Percentiles rank a stretch among this genome's conserved stretches.
These are phyloP conservation scores for Steinernema hermaphroditum DNA, from an alignment of 2,888 invertebrate species.

Conservation along the genomic window DNA sequence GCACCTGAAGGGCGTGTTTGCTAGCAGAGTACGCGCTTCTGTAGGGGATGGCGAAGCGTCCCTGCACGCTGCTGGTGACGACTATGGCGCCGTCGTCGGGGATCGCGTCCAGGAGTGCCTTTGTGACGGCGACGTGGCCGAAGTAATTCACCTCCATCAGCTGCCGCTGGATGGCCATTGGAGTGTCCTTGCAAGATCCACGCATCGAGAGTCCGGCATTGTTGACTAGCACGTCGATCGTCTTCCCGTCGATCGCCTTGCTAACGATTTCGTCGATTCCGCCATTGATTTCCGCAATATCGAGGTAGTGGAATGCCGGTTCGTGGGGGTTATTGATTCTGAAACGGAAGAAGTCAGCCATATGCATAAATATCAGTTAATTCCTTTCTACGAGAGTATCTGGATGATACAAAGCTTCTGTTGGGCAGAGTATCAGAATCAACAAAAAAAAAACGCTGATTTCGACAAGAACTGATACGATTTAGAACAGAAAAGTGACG, in stretches of 20 bases:
- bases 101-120: slow-evolving; percentile 74
- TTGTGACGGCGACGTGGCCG: slow-evolving; percentile 85
- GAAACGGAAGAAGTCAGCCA: background rate
- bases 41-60: slow-evolving; percentile 84
- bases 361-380: too few species aligned
- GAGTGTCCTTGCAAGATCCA: slow-evolving; percentile 53
- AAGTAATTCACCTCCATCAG: slow-evolving; percentile 81
- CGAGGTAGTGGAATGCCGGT: slow-evolving; percentile 60
- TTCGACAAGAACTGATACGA: too few species aligned
- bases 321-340: slow-evolving; percentile 46
- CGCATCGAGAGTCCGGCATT: slow-evolving; percentile 60
- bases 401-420: too few species aligned
- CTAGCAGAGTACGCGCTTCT: slow-evolving; percentile 69
- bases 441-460: too few species aligned
- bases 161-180: slow-evolving; percentile 49
- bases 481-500: too few species aligned
- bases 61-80: slow-evolving; percentile 88
- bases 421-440: too few species aligned
- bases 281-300: slow-evolving; percentile 53
- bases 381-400: too few species aligned
- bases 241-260: slow-evolving; percentile 48
- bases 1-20: slow-evolving; percentile 63
- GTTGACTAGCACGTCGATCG: slow-evolving; percentile 63
- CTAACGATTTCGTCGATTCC: slow-evolving; percentile 47
- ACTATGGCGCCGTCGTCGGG: slow-evolving; percentile 69